Conservation (phyloP, 2,888 invertebrate species). For the Parochlus steinenii region DNA sequence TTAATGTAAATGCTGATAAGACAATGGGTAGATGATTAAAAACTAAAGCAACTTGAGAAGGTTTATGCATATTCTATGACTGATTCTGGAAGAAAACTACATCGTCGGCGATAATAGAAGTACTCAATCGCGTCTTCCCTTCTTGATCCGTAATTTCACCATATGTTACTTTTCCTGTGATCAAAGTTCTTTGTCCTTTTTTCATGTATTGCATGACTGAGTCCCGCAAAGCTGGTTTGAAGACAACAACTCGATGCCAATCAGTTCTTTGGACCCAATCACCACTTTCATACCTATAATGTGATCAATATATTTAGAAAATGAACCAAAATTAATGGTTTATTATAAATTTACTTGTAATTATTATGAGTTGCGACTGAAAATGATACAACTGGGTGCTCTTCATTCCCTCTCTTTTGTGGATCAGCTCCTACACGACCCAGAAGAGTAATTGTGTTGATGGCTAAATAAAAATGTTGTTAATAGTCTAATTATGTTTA, state of each 20-base stretch:
- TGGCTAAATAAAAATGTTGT: slow-evolving; percentile 32
- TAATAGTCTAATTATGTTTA: not conserved
- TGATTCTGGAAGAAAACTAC: slow-evolving; percentile 55
- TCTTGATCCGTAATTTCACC: slow-evolving; percentile 68
- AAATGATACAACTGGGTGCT: slow-evolving; percentile 77
- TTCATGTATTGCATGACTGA: slow-evolving; percentile 59
- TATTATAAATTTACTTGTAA: slow-evolving; percentile 41
- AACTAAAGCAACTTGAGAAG: no score
- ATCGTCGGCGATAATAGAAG: slow-evolving; percentile 74
- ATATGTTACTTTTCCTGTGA: slow-evolving; percentile 68
- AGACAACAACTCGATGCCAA: slow-evolving; percentile 81
- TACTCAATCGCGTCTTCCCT: slow-evolving; percentile 52
- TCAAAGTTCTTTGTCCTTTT: slow-evolving; percentile 72
- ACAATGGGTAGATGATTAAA: no score
- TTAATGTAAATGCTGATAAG: no score
- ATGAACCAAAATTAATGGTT: not conserved
- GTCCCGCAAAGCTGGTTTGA: slow-evolving; percentile 68
- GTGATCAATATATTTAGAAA: not conserved
- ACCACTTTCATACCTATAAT: slow-evolving; percentile 44
- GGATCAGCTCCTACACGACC: slow-evolving; percentile 84
- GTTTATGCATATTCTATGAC: no score
- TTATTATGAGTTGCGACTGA: slow-evolving; percentile 79
- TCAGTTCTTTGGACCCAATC: slow-evolving; percentile 74
- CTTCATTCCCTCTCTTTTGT: slow-evolving; percentile 61
- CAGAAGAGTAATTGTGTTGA: slow-evolving; percentile 70